Evolutionary conservation across 2,888 invertebrate genomes (phyloP).

Genomic region (Bombylius discolor): DNA sequence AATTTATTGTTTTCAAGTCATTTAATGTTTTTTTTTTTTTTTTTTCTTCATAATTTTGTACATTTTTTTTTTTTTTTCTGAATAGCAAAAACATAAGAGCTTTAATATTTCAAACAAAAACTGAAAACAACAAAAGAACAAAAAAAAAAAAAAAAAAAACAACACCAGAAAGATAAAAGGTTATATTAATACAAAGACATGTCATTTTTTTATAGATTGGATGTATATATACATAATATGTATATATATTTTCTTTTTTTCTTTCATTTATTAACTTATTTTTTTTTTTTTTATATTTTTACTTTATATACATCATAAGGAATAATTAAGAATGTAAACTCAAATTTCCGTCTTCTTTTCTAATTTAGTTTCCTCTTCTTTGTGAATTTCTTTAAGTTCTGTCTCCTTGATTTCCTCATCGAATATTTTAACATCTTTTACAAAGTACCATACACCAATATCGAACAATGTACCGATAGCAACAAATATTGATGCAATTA

Average conservation of each 20-base stretch:
- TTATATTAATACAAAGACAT: not conserved
- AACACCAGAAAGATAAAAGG: too few relatives aligned
- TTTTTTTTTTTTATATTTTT: too few relatives aligned
- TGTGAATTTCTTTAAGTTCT: constrained; percentile 29
- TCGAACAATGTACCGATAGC: constrained; percentile 52
- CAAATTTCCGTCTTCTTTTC: constrained; percentile 33
- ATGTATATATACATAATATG: not conserved
- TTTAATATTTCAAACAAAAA: too few relatives aligned
- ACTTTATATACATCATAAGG: not conserved
- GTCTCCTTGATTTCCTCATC: constrained; percentile 44
- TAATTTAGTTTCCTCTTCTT: constrained; percentile 28
- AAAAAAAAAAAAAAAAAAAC: too few relatives aligned
- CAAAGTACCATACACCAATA: constrained; percentile 53
- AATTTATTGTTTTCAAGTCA: too few relatives aligned
- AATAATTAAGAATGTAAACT: not conserved
- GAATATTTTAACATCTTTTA: constrained; percentile 54
- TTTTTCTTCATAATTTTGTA: too few relatives aligned
- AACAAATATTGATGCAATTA: constrained; percentile 52
- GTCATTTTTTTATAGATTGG: not conserved
- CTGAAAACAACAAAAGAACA: too few relatives aligned
- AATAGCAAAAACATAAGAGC: too few relatives aligned
- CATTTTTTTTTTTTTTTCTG: too few relatives aligned
- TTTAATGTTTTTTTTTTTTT: too few relatives aligned
- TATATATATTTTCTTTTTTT: not conserved
- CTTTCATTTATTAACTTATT: not conserved